A percentile compares a stretch with the other conserved stretches of the same genome.
These are phyloP conservation scores for Oasisia sp. DNA, from an alignment of 2,888 invertebrate genomes.

Conservation along the genomic window DNA sequence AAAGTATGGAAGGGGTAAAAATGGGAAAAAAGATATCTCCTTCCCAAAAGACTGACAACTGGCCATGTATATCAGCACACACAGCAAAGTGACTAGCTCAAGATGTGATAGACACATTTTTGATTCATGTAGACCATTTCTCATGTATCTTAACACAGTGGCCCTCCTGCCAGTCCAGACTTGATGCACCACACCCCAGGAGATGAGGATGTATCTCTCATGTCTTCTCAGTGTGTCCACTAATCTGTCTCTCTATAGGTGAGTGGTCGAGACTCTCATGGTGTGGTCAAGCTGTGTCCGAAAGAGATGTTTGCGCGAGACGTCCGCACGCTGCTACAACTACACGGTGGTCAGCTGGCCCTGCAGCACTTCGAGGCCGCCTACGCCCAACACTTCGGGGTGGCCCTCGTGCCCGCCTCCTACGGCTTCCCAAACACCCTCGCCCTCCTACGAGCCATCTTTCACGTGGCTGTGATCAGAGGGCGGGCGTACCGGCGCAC, in stretches of 20 bases:
- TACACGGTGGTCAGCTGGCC: constrained; percentile 67
- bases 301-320: constrained; percentile 70
- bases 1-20: no score
- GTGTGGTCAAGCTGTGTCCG: constrained; percentile 55
- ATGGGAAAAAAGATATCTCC: no score
- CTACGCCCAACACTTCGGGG: constrained; percentile 61
- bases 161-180: no score
- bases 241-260: neutral
- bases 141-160: no score
- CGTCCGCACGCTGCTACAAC: constrained; percentile 69
- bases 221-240: neutral
- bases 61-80: no score
- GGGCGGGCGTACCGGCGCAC: constrained; percentile 65
- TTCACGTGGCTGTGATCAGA: constrained; percentile 69
- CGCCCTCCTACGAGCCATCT: constrained; percentile 70
- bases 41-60: no score
- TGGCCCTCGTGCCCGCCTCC: constrained; percentile 68
- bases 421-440: constrained; percentile 70
- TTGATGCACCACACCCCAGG: no score
- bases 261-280: neutral
- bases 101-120: no score
- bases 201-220: no score
- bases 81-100: no score
- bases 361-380: constrained; percentile 47
- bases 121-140: no score